Base-by-base conservation (phyloP, 2,888 invertebrate species). In the Chaetogeoica ovagalla region DNA sequence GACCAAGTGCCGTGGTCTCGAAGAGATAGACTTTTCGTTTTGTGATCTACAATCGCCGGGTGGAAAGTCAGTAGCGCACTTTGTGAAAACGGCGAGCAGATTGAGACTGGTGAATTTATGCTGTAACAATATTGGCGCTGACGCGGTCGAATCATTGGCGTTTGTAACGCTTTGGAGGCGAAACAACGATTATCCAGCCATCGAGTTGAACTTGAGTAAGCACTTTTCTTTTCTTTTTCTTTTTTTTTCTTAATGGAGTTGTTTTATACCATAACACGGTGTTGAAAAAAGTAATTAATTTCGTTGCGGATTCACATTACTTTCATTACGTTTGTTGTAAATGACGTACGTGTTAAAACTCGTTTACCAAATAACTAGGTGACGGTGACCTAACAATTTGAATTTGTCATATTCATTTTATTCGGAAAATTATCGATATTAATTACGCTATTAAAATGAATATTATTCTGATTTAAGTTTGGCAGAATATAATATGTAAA, bases 181-280 rank as follows among this genome's bases (percentile, higher is more conserved):
- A 48, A 68, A 69, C 0, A 52, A 60, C 1, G 17, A 8, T 21
- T 65, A 19, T 9, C 74, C 63, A 4, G 39, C 74, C 4, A 65
- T 74, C 7, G 74, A 57, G 11, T 57, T 74, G 17, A 65, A 74
- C 19, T 39, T 74, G 9, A 63, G 73, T 55, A 62, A 19, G 62
- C 30, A 30, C 30, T 30, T 30, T 30, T 30, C 4, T 30, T 30
- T n/a, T n/a, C n/a, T n/a, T n/a, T n/a, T n/a, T n/a, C n/a, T n/a
- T n/a, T n/a, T n/a, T n/a, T n/a, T n/a, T n/a, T n/a, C n/a, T n/a
- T 30, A 1, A 30, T 30, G 4, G 4, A 30, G 30, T 30, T 30
- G 4, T 30, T 30, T 30, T 30, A 30, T 30, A 30, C 30, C 30
- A 30, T 30, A 30, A 30, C 30, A 30, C 30, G 30, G 30, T 30